These are phyloP conservation scores for Pantala flavescens DNA, from an alignment of 1,140 invertebrate species.

Conservation along the genomic window DNA sequence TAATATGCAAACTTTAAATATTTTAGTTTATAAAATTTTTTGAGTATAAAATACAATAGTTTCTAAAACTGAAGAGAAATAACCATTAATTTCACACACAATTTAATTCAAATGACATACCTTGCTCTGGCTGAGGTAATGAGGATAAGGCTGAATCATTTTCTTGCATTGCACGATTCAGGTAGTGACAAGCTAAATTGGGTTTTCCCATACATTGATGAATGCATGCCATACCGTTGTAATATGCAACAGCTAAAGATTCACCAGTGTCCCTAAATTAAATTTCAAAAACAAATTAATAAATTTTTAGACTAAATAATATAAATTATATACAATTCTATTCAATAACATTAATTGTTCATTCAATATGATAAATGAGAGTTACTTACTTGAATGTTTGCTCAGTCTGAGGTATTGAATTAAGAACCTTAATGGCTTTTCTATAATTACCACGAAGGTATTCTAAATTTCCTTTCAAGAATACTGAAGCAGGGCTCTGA, in stretches of 20 bases:
- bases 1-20: too few species aligned
- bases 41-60: too few species aligned
- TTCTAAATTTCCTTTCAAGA: constrained; percentile 57
- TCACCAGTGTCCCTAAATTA: constrained; percentile 47
- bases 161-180: constrained; percentile 71
- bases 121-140: constrained; percentile 33
- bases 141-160: constrained; percentile 53
- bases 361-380: too few species aligned
- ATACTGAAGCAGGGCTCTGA: constrained; percentile 49
- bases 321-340: constrained; percentile 17
- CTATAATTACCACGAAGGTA: constrained; percentile 55
- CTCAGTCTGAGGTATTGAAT: constrained; percentile 40
- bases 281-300: constrained; percentile 20
- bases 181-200: constrained; percentile 72
- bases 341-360: too few species aligned
- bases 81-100: too few species aligned
- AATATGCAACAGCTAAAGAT: constrained; percentile 57
- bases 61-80: too few species aligned
- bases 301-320: too few species aligned
- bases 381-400: constrained; percentile 39
- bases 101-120: constrained; percentile 24
- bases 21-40: too few species aligned
- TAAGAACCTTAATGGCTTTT: constrained; percentile 55
- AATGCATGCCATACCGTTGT: constrained; percentile 83
- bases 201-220: constrained; percentile 80